A percentile compares a stretch with the other conserved stretches of the same genome.
Evolutionary conservation across 2,797 vertebrate species (phyloP).

Genomic region (Acrossocheilus fasciatus): DNA sequence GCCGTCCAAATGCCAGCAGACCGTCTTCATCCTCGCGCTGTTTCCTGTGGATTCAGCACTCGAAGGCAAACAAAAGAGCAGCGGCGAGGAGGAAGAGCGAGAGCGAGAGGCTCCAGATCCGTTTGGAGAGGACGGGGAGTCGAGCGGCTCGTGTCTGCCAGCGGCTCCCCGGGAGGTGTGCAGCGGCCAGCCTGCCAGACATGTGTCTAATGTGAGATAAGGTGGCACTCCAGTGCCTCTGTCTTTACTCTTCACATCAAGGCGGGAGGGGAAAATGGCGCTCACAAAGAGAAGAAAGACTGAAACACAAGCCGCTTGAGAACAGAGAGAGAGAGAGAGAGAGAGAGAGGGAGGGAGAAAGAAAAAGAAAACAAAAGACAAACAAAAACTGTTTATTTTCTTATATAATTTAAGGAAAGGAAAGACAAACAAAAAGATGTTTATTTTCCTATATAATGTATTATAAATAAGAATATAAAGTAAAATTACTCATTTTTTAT

Average conservation of each 20-base stretch:
- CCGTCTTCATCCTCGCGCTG: not conserved
- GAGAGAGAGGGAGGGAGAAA: slow-evolving; percentile 14
- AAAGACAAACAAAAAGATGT: not conserved
- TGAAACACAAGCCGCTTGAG: slow-evolving; percentile 54
- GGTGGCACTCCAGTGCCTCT: slow-evolving; percentile 53
- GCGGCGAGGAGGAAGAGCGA: slow-evolving; percentile 14
- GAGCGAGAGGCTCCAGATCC: slow-evolving; percentile 45
- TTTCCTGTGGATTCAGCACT: slow-evolving; percentile 53
- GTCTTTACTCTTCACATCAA: slow-evolving; percentile 63
- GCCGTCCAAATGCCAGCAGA: slow-evolving; percentile 23
- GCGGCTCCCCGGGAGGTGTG: slow-evolving; percentile 73
- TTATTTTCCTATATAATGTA: not conserved
- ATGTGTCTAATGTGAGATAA: slow-evolving; percentile 77
- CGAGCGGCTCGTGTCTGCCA: slow-evolving; percentile 65
- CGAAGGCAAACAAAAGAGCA: slow-evolving; percentile 53
- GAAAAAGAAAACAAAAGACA: not conserved
- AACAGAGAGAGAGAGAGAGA: slow-evolving; percentile 32
- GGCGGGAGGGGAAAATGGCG: slow-evolving; percentile 21
- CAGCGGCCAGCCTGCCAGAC: slow-evolving; percentile 74
- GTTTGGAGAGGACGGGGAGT: slow-evolving; percentile 51
- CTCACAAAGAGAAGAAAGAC: slow-evolving; percentile 47
- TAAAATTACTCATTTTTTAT: too few species aligned
- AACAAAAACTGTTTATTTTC: not conserved
- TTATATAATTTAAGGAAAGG: not conserved
- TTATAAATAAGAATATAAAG: not conserved